These are phyloP conservation scores for Eubasilissa splendida DNA, from an alignment of 2,888 invertebrate species.

Conservation along the genomic window DNA sequence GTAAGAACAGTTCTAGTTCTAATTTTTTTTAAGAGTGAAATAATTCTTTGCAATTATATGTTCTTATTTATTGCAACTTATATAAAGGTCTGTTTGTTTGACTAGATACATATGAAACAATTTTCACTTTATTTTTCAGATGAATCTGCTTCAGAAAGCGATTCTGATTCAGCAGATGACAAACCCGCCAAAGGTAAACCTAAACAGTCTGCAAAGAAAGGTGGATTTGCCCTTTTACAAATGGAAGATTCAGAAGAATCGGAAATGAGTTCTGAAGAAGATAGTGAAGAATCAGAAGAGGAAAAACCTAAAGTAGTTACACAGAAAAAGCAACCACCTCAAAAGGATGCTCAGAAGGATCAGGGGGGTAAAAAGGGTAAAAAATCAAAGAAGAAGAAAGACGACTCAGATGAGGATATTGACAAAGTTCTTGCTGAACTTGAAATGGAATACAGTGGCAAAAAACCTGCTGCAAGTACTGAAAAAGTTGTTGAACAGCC, in stretches of 20 bases:
- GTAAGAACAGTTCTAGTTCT: too few species aligned
- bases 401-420: conserved; percentile 86
- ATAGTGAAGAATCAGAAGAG: conserved; percentile 64
- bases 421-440: conserved; percentile 89
- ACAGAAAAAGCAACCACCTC: conserved; percentile 64
- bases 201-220: conserved; percentile 68
- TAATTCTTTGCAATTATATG: too few species aligned
- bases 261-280: conserved; percentile 60
- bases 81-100: too few species aligned
- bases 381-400: conserved; percentile 81
- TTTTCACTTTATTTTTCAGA: conserved; percentile 27
- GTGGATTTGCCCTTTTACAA: conserved; percentile 79
- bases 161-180: conserved; percentile 67
- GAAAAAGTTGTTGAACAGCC: conserved; percentile 60
- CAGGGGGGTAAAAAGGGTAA: conserved; percentile 79
- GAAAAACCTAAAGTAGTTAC: conserved; percentile 66
- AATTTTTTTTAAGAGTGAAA: too few species aligned
- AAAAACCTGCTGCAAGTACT: conserved; percentile 43
- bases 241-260: conserved; percentile 76
- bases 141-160: conserved; percentile 45
- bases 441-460: conserved; percentile 84
- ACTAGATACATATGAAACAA: too few species aligned
- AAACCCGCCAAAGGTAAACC: conserved; percentile 66
- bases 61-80: too few species aligned
- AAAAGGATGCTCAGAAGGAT: conserved; percentile 66